These are phyloP conservation scores for Isurus oxyrinchus DNA, from an alignment of 2,113 vertebrate species.

Conservation along the genomic window DNA sequence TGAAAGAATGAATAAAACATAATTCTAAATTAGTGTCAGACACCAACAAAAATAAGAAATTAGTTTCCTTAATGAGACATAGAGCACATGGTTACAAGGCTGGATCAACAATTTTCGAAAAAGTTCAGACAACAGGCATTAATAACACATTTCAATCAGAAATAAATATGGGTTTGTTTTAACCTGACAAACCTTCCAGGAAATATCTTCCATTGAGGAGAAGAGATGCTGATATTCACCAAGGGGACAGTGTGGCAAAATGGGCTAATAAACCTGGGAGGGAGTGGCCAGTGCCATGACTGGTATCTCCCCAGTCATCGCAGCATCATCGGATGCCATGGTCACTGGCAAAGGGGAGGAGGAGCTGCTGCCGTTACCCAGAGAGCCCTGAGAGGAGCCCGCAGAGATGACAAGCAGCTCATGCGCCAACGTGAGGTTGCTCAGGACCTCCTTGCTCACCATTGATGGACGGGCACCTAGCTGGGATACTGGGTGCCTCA, in stretches of 20 bases:
- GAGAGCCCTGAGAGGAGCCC: too few species aligned
- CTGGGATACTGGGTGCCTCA: too few species aligned
- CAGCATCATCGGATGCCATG: too few species aligned
- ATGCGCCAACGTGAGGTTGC: too few species aligned
- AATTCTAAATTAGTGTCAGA: neutral
- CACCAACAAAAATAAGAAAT: neutral
- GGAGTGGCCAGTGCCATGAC: too few species aligned
- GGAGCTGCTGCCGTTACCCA: too few species aligned
- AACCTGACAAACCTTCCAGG: neutral
- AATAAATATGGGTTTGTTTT: neutral
- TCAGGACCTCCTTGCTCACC: too few species aligned
- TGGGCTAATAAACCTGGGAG: neutral
- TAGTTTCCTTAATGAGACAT: neutral
- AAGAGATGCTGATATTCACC: neutral
- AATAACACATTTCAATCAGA: neutral
- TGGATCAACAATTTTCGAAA: neutral
- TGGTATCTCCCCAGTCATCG: too few species aligned
- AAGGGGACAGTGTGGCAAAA: neutral
- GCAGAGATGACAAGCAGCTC: too few species aligned
- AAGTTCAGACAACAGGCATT: neutral
- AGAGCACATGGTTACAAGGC: neutral
- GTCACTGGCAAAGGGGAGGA: too few species aligned
- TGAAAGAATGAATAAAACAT: neutral
- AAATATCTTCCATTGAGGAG: neutral
- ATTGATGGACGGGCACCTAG: too few species aligned